Evolutionary conservation across 1,140 invertebrate genomes (phyloP), one percentile per base, ranked within the genome.

Genomic region (Cotesia glomerata): DNA sequence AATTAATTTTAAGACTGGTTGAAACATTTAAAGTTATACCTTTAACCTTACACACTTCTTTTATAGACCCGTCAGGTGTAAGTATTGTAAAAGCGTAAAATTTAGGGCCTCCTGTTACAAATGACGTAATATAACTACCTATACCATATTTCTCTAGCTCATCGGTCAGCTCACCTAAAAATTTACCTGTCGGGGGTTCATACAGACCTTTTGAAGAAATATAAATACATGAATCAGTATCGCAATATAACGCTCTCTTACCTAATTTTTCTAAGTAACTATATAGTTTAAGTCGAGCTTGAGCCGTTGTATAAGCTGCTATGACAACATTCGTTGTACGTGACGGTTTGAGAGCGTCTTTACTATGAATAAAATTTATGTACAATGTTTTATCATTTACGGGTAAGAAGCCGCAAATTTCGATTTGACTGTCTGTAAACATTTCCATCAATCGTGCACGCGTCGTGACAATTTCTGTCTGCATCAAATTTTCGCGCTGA

Each of bases 201-300:
- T 76, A 72, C 39, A 5, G 4, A 8, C 66, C 51, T 7, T 18
- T n/a, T 16, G 51, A 74, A 9, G 72, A 62, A 3, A 77, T 26
- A 64, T 79, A 85, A 39, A 84, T 78, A 18, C 82, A 59, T 14
- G 69, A 76, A 74, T 88, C 87, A 3, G 86, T 88, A 72, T 88
- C 87, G 35, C 76, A 83, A 72, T 88, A 88, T 3, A 87, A 63
- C 3, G 81, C 81, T 36, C 78, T 61, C 1, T 75, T 51, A 16
- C 74, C 77, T 11, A 88, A 59, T 36, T 74, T 67, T 75, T 85
- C 77, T 11, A 88, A 67, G 63, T 81, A 79, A 14, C 68, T 62
- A 67, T 86, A 87, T 3, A 88, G 76, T 73, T 84, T 79, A 7
- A 88, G 67, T 2, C 86, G 52, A 8, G 84, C 86, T 63, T 83